A percentile compares a stretch with the other conserved stretches of the same genome.
Evolutionary conservation across 2,797 vertebrate genomes (phyloP).

Genomic region (Gobionotothen gibberifrons): DNA sequence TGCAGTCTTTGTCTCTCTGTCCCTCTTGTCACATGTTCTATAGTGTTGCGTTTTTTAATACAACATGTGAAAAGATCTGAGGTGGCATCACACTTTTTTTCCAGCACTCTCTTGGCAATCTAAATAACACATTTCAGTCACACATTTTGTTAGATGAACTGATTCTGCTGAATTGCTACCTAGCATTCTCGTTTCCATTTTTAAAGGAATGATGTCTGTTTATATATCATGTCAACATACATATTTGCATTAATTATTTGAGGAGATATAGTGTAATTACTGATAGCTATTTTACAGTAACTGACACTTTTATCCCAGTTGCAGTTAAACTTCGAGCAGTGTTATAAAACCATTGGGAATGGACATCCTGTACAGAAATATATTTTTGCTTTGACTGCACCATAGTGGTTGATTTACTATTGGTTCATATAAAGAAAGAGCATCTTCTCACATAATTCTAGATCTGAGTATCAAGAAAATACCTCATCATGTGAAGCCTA

Average conservation of each 20-base stretch:
- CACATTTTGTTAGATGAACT: constrained; percentile 46
- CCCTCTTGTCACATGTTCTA: constrained; percentile 17
- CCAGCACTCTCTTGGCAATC: constrained; percentile 11
- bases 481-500: no score
- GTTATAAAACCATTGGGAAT: constrained; percentile 1
- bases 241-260: not conserved
- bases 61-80: constrained; percentile 40
- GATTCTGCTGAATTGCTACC: not conserved
- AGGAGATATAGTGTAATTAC: not conserved
- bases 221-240: not conserved
- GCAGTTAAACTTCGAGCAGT: not conserved
- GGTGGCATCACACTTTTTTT: constrained; percentile 54
- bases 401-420: constrained; percentile 37
- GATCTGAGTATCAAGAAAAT: not conserved
- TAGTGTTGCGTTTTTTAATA: constrained; percentile 25
- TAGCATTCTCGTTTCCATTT: not conserved
- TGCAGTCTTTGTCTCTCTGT: not conserved
- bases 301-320: not conserved
- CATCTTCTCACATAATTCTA: not conserved
- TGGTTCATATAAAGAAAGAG: not conserved
- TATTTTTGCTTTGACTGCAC: constrained; percentile 37
- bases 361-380: not conserved
- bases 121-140: constrained; percentile 30
- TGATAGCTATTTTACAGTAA: not conserved
- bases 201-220: not conserved